These are phyloP conservation scores for Glomeris maerens DNA, from an alignment of 1,140 invertebrate genomes.

Conservation along the genomic window DNA sequence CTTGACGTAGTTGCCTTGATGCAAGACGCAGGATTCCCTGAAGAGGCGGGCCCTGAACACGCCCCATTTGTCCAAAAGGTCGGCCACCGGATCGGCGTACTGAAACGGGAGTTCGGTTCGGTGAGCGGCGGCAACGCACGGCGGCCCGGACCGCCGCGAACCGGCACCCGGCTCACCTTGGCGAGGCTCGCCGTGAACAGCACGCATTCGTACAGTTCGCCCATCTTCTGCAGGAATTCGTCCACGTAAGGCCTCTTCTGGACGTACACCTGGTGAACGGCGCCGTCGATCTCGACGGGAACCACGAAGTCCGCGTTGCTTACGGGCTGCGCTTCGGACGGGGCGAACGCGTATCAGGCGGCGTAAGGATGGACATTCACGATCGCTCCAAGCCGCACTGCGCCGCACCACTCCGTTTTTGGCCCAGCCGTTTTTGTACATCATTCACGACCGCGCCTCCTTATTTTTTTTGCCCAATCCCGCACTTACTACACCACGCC, in stretches of 20 bases:
- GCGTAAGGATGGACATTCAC: no score
- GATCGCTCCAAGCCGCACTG: no score
- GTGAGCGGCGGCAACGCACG: neutral
- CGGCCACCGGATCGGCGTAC: conserved; percentile 99
- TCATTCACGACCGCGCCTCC: no score
- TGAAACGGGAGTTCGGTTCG: conserved; percentile 28
- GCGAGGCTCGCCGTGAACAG: conserved; percentile 97
- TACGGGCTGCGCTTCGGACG: conserved; percentile 92
- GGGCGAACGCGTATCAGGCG: no score
- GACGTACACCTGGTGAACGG: conserved; percentile 97
- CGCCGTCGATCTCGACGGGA: conserved; percentile 98
- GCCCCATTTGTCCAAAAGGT: conserved; percentile 93
- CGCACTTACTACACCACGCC: no score
- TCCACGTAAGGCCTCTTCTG: conserved; percentile 98
- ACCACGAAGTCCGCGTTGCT: conserved; percentile 99
- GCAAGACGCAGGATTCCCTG: conserved; percentile 98
- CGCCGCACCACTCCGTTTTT: no score
- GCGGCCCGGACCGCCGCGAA: neutral
- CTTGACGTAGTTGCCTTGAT: conserved; percentile 98
- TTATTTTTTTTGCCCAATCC: no score
- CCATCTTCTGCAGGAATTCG: conserved; percentile 95
- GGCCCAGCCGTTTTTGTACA: no score
- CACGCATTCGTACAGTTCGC: conserved; percentile 97
- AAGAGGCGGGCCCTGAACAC: conserved; percentile 93
- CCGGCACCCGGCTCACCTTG: conserved; percentile 45